Evolutionary conservation across 2,113 vertebrate species (phyloP).

Genomic region (Cyphomyrus discorhynchus): DNA sequence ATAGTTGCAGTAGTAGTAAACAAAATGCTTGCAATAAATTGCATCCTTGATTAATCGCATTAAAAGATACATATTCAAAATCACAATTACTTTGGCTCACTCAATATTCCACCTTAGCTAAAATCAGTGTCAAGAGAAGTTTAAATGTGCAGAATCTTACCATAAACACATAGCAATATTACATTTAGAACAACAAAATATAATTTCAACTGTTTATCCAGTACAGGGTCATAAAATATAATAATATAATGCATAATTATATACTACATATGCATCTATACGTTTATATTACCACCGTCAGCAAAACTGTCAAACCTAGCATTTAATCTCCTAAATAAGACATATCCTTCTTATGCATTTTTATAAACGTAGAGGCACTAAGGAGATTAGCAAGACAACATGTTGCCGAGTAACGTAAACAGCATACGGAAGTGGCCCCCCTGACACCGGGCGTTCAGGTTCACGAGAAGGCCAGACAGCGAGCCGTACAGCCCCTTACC

Average conservation of each 20-base stretch:
- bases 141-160: background rate
- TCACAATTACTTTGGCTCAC: background rate
- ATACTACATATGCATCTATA: background rate
- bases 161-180: background rate
- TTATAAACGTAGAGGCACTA: background rate
- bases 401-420: background rate
- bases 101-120: background rate
- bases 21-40: background rate
- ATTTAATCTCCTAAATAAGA: background rate
- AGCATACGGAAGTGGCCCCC: background rate
- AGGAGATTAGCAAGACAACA: background rate
- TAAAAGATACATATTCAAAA: background rate
- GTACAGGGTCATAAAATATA: background rate
- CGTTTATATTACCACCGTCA: background rate
- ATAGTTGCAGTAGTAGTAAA: background rate
- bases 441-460: background rate
- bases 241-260: background rate
- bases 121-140: background rate
- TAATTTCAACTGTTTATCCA: background rate
- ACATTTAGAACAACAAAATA: background rate
- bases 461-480: slow-evolving; percentile 4
- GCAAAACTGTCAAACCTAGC: background rate
- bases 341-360: background rate
- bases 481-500: background rate
- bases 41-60: background rate